These are phyloP conservation scores for Caenorhabditis briggsae DNA, from an alignment of 1,140 invertebrate genomes.

Conservation along the genomic window DNA sequence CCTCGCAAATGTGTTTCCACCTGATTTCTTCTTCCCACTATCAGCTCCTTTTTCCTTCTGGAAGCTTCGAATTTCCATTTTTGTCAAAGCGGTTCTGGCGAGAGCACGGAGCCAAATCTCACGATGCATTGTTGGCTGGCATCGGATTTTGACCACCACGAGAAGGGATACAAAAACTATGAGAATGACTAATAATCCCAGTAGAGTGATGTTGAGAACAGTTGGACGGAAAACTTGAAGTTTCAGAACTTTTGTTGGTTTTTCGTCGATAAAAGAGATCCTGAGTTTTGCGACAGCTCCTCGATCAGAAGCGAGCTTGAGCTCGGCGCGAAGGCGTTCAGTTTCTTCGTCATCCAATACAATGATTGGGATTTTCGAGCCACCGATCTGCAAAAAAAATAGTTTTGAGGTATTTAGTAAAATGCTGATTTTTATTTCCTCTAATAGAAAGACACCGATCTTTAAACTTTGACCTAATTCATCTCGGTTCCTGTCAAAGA, in stretches of 20 bases:
- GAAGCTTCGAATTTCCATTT: conserved; percentile 65
- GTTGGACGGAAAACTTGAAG: conserved; percentile 67
- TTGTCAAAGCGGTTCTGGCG: conserved; percentile 59
- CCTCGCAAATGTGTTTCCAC: conserved; percentile 41
- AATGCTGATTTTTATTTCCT: no score
- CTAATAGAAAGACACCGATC: no score
- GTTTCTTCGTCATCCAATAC: conserved; percentile 62
- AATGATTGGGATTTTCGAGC: conserved; percentile 62
- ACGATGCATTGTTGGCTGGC: conserved; percentile 61
- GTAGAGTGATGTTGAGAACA: conserved; percentile 59
- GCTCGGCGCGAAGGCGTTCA: conserved; percentile 5
- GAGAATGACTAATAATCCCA: conserved; percentile 52
- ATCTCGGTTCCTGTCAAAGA: no score
- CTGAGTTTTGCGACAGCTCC: conserved; percentile 44
- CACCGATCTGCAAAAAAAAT: conserved; percentile 48
- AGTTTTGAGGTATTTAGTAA: no score
- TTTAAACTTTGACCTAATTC: no score
- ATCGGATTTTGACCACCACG: conserved; percentile 63
- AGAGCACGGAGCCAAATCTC: conserved; percentile 63
- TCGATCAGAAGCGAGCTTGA: conserved; percentile 15
- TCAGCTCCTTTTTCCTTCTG: conserved; percentile 38
- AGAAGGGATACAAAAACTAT: conserved; percentile 62
- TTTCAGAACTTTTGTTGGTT: conserved; percentile 57
- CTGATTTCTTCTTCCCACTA: conserved; percentile 28
- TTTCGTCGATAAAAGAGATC: conserved; percentile 51